Conservation (phyloP, 2,113 vertebrate species). For the Ammospiza caudacuta region DNA sequence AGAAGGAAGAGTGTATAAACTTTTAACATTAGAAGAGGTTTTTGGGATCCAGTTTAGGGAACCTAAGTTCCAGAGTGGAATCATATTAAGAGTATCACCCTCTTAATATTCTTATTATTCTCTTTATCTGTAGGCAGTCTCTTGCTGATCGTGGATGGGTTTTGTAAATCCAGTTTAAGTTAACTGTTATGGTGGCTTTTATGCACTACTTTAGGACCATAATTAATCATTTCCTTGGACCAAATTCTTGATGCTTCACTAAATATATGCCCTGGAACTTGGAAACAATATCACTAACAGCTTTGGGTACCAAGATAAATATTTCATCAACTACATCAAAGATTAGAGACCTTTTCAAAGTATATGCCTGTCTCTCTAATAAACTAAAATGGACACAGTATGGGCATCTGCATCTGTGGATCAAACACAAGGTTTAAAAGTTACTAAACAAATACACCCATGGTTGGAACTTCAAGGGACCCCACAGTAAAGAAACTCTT, state of each 20-base stretch:
- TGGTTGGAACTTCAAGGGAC: neutral
- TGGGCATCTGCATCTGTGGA: neutral
- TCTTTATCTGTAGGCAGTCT: neutral
- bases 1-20: neutral
- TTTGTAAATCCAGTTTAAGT: conserved; percentile 3
- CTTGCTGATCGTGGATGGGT: neutral
- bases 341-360: neutral
- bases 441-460: neutral
- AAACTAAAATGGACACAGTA: neutral
- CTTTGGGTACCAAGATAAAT: neutral
- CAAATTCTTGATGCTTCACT: neutral
- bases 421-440: neutral
- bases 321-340: neutral
- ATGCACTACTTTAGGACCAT: neutral
- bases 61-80: neutral
- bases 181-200: neutral
- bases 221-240: neutral
- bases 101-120: neutral
- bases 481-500: neutral
- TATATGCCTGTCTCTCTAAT: neutral
- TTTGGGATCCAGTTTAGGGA: neutral
- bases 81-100: neutral
- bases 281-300: neutral
- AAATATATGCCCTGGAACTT: neutral
- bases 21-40: neutral